These are phyloP conservation scores for Rambutsinella grinnellia DNA, from an alignment of 2,888 invertebrate species.

Conservation along the genomic window DNA sequence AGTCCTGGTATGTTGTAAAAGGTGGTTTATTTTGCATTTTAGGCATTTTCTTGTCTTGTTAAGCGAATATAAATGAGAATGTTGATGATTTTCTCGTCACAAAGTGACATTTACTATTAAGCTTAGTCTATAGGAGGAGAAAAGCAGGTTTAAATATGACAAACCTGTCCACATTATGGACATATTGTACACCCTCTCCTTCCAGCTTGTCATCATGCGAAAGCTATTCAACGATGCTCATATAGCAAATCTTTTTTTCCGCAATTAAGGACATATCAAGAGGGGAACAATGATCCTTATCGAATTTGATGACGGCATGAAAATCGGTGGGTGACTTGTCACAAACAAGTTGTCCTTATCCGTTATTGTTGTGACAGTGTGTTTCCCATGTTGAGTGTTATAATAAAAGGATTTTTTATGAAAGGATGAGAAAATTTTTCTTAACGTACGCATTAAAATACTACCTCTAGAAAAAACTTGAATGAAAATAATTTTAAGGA, in stretches of 20 bases:
- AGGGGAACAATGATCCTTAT: constrained; percentile 40
- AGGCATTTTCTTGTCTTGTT: constrained; percentile 48
- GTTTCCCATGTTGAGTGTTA: neutral
- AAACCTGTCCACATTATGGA: constrained; percentile 39
- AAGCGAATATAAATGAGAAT: constrained; percentile 12
- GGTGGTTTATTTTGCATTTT: constrained; percentile 28
- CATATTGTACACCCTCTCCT: neutral
- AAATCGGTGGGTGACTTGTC: constrained; percentile 61
- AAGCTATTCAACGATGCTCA: constrained; percentile 24
- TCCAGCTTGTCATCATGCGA: constrained; percentile 6
- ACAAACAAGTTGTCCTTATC: constrained; percentile 33
- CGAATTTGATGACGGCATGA: constrained; percentile 51
- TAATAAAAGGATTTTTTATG: neutral
- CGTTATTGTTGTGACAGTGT: constrained; percentile 6
- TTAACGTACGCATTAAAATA: neutral
- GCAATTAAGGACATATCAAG: constrained; percentile 47
- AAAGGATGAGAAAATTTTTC: neutral
- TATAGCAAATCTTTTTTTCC: constrained; percentile 22
- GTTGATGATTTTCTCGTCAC: constrained; percentile 23
- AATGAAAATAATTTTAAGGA: neutral
- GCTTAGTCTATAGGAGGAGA: constrained; percentile 11
- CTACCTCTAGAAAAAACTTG: neutral
- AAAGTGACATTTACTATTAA: constrained; percentile 33
- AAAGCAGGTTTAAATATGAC: constrained; percentile 27
- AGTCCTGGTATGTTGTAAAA: constrained; percentile 26